Conservation (phyloP, 2,113 vertebrate species). For the Microcebus lehilahytsara region DNA sequence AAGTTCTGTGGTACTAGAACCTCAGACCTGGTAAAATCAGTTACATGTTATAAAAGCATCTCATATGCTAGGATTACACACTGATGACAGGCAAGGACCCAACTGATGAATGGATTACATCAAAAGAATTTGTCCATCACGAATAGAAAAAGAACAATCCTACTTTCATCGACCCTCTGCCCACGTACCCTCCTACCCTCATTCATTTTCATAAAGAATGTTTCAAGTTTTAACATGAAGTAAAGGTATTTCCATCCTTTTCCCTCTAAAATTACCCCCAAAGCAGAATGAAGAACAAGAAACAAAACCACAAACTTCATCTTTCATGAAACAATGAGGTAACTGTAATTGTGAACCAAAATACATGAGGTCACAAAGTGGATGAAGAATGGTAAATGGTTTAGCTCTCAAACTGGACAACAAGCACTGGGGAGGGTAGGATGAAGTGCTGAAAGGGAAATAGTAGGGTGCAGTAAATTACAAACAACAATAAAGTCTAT, state of each 20-base stretch:
- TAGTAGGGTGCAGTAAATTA: not conserved
- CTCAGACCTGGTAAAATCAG: not conserved
- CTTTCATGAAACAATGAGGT: not conserved
- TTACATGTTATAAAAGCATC: not conserved
- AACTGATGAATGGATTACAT: not conserved
- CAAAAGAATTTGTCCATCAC: not conserved
- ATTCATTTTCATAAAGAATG: slow-evolving; percentile 2
- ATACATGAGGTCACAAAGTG: not conserved
- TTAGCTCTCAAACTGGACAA: not conserved
- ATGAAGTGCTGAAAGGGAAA: not conserved
- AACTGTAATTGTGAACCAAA: not conserved
- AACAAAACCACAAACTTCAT: not conserved
- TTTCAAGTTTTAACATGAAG: not conserved
- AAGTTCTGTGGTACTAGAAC: not conserved
- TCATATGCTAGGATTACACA: not conserved
- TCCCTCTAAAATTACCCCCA: not conserved
- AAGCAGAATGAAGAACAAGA: not conserved
- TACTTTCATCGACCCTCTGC: not conserved
- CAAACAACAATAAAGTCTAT: not conserved
- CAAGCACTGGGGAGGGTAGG: not conserved
- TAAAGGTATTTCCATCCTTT: not conserved
- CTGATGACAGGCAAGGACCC: not conserved
- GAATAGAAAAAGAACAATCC: not conserved
- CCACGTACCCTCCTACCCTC: not conserved
- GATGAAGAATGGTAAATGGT: not conserved